Evolutionary conservation across 2,888 invertebrate genomes (phyloP).

Genomic region (Margaritifera margaritifera): DNA sequence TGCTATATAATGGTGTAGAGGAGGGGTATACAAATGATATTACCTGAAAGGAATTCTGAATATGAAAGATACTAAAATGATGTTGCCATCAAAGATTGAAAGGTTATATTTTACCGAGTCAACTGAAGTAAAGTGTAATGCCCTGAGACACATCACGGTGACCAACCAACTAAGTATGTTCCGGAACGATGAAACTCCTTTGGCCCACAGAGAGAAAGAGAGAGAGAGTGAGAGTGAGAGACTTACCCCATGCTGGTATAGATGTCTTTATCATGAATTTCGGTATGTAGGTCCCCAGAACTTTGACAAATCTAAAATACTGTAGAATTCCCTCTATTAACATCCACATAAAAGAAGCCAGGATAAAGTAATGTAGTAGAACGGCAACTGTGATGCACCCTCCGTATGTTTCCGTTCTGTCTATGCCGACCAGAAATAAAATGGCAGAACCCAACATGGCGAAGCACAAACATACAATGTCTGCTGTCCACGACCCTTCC

Average conservation of each 20-base stretch:
- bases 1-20: no score
- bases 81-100: no score
- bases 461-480: slow-evolving; percentile 80
- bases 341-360: slow-evolving; percentile 78
- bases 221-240: not conserved
- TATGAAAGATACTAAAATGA: no score
- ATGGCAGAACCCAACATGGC: slow-evolving; percentile 79
- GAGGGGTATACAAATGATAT: no score
- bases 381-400: slow-evolving; percentile 78
- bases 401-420: slow-evolving; percentile 64
- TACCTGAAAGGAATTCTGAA: no score
- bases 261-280: slow-evolving; percentile 80
- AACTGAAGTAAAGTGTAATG: no score
- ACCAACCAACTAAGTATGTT: no score
- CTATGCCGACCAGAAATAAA: slow-evolving; percentile 69
- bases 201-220: no score
- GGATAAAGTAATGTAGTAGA: slow-evolving; percentile 79
- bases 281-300: slow-evolving; percentile 77
- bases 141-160: no score
- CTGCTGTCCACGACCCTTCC: slow-evolving; percentile 79
- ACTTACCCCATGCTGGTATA: slow-evolving; percentile 78
- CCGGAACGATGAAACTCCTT: no score
- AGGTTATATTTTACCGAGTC: no score
- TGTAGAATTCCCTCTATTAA: slow-evolving; percentile 80
- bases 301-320: slow-evolving; percentile 80